phyloP scores from a whole-genome alignment of 2,888 invertebrate species.

The Ophion ventricosus region DNA sequence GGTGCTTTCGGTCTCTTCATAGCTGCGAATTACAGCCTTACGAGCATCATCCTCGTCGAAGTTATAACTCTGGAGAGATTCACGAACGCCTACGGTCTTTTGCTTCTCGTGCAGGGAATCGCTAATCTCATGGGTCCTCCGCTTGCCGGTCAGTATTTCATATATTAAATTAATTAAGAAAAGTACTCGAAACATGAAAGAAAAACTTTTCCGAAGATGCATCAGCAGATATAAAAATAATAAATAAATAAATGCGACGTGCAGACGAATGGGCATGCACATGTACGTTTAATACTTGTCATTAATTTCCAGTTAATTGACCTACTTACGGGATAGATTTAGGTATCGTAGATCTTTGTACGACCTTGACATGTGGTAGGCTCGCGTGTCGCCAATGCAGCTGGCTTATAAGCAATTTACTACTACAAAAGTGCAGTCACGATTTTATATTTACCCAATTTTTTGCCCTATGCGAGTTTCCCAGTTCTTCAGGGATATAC shows the following conservation, averaged over 20 bases:
- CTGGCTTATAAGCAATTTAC: background rate
- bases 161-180: background rate
- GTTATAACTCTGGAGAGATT: slow-evolving; percentile 95
- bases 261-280: too few relatives aligned
- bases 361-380: background rate
- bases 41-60: slow-evolving; percentile 95
- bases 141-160: slow-evolving; percentile 88
- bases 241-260: background rate
- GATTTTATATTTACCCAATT: background rate
- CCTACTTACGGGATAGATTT: background rate
- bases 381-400: background rate
- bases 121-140: slow-evolving; percentile 96
- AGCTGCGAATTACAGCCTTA: slow-evolving; percentile 95
- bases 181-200: background rate
- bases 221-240: background rate
- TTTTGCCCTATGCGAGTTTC: background rate
- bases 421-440: background rate
- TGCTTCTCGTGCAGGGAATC: slow-evolving; percentile 94
- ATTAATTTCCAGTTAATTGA: background rate
- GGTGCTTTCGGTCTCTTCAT: slow-evolving; percentile 95
- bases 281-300: background rate
- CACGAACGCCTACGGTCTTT: slow-evolving; percentile 95
- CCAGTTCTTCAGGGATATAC: too few relatives aligned
- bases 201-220: background rate
- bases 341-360: background rate